Base-by-base conservation (phyloP, 2,888 invertebrate genomes). In the Drosophila stalkeri region DNA sequence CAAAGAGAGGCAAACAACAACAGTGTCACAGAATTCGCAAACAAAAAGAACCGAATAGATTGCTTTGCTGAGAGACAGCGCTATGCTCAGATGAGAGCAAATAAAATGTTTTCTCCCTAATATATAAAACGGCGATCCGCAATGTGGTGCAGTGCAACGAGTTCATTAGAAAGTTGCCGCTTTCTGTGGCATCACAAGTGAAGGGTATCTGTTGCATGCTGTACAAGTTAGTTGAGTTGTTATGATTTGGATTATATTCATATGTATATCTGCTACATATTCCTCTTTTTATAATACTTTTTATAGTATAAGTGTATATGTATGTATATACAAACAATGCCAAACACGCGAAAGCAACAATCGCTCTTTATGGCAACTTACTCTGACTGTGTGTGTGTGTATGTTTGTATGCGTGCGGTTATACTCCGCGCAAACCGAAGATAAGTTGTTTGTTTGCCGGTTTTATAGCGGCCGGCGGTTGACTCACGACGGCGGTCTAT, bases 151-250 rank as follows among this genome's bases (percentile, higher is more conserved):
- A 72, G 60, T 62, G 76, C 64, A 72, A 54, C 64, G 54, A 67
- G 76, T 84, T 83, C 64, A 83, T 86, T 84, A 81, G 84, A 89
- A 89, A 89, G 87, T 74, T 78, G 79, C 68, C 62, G 65, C 78
- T 77, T 77, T 82, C 64, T 52, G 73, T 65, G 77, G 65, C 77
- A 60, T 52, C 52, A 39, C 65, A 65, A 66, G 89, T 59, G 72
- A 69, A 73, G 55, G 60, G 65, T 59, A 49, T 33, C 18, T 52
- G 39, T 31, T 46, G 44, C 55, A 47, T 33, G 33, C 39, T 46
- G 16, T 52, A 27, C 44, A 46, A 55, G 39, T 56, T 41, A 46
- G 51, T 43, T 64, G 65, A 18, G 20, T 46, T 23, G 57, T 37
- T 60, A 31, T 51, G 72, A 63, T 76, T 55, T 76, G 55, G 46